Percentiles rank a stretch among this genome's conserved stretches.
phyloP scores from a whole-genome alignment of 2,797 vertebrate species.

The Ptychobarbus kaznakovi region DNA sequence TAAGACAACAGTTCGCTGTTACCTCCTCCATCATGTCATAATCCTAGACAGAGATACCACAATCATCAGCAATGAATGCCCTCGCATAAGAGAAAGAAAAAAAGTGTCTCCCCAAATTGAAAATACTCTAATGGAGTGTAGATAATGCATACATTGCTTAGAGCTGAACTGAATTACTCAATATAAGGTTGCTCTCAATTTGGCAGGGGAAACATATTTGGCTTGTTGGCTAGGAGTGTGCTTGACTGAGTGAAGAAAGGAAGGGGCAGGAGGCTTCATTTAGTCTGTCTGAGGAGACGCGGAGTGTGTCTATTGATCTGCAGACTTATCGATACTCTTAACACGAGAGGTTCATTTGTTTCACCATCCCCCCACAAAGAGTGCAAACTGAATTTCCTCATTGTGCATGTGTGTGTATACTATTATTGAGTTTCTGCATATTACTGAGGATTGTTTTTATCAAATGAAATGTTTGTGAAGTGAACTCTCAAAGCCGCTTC shows the following conservation, averaged over 20 bases:
- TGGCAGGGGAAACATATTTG: slow-evolving; percentile 5
- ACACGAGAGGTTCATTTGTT: slow-evolving; percentile 57
- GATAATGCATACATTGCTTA: background rate
- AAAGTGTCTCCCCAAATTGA: background rate
- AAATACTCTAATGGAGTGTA: background rate
- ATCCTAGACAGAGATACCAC: background rate
- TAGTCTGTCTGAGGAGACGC: slow-evolving; percentile 31
- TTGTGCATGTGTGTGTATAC: background rate
- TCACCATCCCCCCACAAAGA: slow-evolving; percentile 35
- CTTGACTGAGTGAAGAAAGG: background rate
- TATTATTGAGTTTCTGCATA: background rate
- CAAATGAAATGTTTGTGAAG: background rate
- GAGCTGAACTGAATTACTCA: slow-evolving; percentile 9
- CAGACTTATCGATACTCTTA: slow-evolving; percentile 61
- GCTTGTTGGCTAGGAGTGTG: background rate
- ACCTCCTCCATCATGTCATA: background rate
- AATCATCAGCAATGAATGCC: background rate
- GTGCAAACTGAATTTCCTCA: slow-evolving; percentile 63
- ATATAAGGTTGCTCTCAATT: slow-evolving; percentile 17
- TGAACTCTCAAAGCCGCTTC: background rate
- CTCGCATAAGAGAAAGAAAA: slow-evolving; percentile 2
- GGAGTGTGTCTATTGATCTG: slow-evolving; percentile 63
- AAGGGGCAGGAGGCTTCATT: slow-evolving; percentile 33
- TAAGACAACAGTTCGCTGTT: background rate
- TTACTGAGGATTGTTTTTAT: background rate